Conservation (phyloP, 2,888 invertebrate genomes). For the Myopa testacea region DNA sequence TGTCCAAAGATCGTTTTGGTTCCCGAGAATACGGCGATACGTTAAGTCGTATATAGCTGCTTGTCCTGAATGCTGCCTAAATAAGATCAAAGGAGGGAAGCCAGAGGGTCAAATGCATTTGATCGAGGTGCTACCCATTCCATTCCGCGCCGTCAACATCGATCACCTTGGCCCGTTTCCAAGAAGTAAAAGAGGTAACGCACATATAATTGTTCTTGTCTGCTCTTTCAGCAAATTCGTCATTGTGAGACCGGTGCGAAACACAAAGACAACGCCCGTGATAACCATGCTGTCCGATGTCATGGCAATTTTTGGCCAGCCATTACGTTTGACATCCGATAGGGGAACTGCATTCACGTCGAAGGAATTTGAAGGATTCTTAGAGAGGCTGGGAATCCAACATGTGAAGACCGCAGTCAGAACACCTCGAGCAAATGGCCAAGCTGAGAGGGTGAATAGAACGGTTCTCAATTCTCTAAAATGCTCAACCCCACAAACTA, state of each 20-base stretch:
- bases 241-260: slow-evolving; percentile 21
- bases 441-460: slow-evolving; percentile 28
- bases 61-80: too few relatives aligned
- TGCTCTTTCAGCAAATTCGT: slow-evolving; percentile 46
- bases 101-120: slow-evolving; percentile 44
- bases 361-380: slow-evolving; percentile 27
- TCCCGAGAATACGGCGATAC: slow-evolving; percentile 46
- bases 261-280: slow-evolving; percentile 33
- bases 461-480: slow-evolving; percentile 4
- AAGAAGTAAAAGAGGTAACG: slow-evolving; percentile 44
- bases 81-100: slow-evolving; percentile 23
- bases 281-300: slow-evolving; percentile 34
- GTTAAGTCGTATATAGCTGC: slow-evolving; percentile 45
- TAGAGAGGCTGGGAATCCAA: slow-evolving; percentile 22
- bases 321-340: slow-evolving; percentile 22
- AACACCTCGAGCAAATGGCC: slow-evolving; percentile 34
- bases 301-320: slow-evolving; percentile 32
- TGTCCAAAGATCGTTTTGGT: slow-evolving; percentile 48
- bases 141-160: slow-evolving; percentile 45
- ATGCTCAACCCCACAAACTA: background rate
- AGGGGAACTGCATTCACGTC: slow-evolving; percentile 41
- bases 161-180: slow-evolving; percentile 47
- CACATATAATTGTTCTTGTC: slow-evolving; percentile 40
- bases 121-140: slow-evolving; percentile 41
- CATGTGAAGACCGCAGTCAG: slow-evolving; percentile 38